phyloP scores from a whole-genome alignment of 2,888 invertebrate species.

The Campoplex capitator region DNA sequence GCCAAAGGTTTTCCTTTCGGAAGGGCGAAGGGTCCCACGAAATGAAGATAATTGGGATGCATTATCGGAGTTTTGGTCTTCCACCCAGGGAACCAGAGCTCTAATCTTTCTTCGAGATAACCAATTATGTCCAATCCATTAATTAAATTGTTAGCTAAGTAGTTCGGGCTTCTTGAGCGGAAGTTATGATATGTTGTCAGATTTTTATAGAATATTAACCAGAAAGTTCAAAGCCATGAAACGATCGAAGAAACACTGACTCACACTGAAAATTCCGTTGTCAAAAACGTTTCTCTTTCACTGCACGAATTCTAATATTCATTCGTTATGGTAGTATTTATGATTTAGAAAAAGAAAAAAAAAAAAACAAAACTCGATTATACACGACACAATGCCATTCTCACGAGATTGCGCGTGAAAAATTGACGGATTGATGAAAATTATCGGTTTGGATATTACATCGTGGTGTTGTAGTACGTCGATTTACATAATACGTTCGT shows the following conservation, averaged over 20 bases:
- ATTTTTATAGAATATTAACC: too few relatives aligned
- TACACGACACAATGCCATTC: constrained; percentile 50
- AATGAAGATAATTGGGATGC: too few relatives aligned
- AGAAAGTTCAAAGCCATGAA: neutral
- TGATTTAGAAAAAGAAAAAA: neutral
- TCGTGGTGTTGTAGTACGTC: constrained; percentile 32
- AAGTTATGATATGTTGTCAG: too few relatives aligned
- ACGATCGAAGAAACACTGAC: neutral
- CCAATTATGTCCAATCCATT: too few relatives aligned
- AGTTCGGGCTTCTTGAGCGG: too few relatives aligned
- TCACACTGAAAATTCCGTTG: neutral
- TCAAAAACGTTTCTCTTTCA: neutral
- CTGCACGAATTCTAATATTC: neutral
- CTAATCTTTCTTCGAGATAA: too few relatives aligned
- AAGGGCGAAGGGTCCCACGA: too few relatives aligned
- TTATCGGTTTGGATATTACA: constrained; percentile 66
- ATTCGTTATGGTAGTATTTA: neutral
- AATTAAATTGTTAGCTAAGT: too few relatives aligned
- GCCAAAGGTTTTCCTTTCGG: too few relatives aligned
- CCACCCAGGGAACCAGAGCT: too few relatives aligned
- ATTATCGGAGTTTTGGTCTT: too few relatives aligned
- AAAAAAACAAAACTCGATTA: neutral
- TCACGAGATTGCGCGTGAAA: constrained; percentile 50
- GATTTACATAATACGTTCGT: constrained; percentile 74
- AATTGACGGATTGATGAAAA: constrained; percentile 70